Evolutionary conservation across 1,140 invertebrate species (phyloP).

Genomic region (Drosophila ananassae): DNA sequence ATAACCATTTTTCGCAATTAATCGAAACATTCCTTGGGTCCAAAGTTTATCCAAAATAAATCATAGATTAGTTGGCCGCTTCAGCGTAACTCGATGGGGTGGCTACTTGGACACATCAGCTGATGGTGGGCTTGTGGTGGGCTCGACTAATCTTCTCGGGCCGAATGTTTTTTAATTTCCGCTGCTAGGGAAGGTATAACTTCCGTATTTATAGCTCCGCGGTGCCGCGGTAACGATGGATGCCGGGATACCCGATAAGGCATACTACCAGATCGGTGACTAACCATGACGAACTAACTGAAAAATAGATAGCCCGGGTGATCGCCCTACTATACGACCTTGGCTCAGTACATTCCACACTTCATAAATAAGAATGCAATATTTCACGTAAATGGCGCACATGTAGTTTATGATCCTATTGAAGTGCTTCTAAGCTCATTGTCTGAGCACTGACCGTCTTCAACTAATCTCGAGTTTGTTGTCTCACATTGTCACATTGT

Average conservation of each 20-base stretch:
- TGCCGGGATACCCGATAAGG: neutral
- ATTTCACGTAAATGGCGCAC: neutral
- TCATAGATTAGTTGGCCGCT: conserved; percentile 4
- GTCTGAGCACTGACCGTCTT: neutral
- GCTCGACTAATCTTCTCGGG: conserved; percentile 16
- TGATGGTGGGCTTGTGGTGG: conserved; percentile 13
- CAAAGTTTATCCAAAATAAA: conserved; percentile 34
- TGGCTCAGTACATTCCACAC: neutral
- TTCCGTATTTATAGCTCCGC: conserved; percentile 8
- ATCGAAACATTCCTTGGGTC: conserved; percentile 7
- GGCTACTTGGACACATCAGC: conserved; percentile 28
- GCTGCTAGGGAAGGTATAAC: conserved; percentile 1
- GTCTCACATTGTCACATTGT: neutral
- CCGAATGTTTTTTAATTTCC: conserved; percentile 39
- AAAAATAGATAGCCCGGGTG: neutral
- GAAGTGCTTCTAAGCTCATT: neutral
- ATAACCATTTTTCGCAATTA: conserved; percentile 14
- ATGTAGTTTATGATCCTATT: neutral
- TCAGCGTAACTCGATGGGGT: neutral
- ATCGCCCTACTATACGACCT: neutral
- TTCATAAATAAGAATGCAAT: neutral
- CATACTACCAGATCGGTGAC: conserved; percentile 2
- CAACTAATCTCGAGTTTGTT: neutral
- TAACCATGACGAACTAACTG: conserved; percentile 10
- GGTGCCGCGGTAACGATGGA: conserved; percentile 11